Evolutionary conservation across 1,140 invertebrate genomes (phyloP).

Genomic region (Riptortus pedestris): DNA sequence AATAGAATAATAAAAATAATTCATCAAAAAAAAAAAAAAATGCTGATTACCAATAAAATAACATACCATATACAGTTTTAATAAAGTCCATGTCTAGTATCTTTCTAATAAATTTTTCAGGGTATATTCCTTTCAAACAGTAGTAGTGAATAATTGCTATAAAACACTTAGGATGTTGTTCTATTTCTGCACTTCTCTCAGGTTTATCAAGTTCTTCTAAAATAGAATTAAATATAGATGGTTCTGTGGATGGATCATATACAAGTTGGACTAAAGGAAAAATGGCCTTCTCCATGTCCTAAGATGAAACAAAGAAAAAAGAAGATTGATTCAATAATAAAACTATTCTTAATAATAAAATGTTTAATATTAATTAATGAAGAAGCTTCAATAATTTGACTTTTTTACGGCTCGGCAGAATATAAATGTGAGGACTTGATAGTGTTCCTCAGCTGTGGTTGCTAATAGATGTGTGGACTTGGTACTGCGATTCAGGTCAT

Average conservation of each 20-base stretch:
- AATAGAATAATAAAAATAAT: background rate
- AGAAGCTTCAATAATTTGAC: background rate
- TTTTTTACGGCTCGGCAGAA: background rate
- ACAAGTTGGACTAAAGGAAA: background rate
- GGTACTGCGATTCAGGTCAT: background rate
- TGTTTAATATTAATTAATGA: background rate
- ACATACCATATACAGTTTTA: background rate
- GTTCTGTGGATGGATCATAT: background rate
- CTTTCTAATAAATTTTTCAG: background rate
- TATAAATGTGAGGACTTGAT: background rate
- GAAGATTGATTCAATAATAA: no score
- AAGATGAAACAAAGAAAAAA: constrained; percentile 1
- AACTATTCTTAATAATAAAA: no score
- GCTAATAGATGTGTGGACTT: background rate
- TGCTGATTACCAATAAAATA: background rate
- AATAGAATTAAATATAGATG: background rate
- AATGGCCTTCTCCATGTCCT: constrained; percentile 4
- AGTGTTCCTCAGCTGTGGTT: background rate
- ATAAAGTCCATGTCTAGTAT: constrained; percentile 4
- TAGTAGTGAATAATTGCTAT: background rate
- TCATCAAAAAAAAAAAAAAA: background rate
- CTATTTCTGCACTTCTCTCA: background rate
- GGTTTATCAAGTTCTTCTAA: background rate
- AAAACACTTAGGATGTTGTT: background rate
- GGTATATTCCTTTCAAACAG: background rate